Conservation (phyloP, 2,888 invertebrate species). For the Chesias legatella region DNA sequence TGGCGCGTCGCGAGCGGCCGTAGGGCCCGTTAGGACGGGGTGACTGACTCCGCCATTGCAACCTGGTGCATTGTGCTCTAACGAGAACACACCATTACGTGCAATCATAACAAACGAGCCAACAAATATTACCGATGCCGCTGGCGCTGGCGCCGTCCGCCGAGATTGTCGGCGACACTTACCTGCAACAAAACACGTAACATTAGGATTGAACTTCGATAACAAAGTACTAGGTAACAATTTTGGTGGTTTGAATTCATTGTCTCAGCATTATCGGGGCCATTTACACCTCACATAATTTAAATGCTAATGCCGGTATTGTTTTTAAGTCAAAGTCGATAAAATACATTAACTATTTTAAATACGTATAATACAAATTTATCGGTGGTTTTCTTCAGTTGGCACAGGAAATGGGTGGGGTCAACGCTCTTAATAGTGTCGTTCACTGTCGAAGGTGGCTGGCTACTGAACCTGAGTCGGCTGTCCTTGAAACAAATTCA, state of each 20-base stretch:
- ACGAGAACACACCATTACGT: slow-evolving; percentile 74
- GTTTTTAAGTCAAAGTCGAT: slow-evolving; percentile 64
- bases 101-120: slow-evolving; percentile 62
- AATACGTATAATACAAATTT: slow-evolving; percentile 52
- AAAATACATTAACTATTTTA: slow-evolving; percentile 52
- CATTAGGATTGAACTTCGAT: slow-evolving; percentile 6
- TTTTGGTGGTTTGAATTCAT: slow-evolving; percentile 28
- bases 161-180: slow-evolving; percentile 38
- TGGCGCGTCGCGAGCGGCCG: slow-evolving; percentile 56
- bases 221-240: slow-evolving; percentile 2
- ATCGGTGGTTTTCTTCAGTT: slow-evolving; percentile 54
- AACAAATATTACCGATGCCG: slow-evolving; percentile 55
- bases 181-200: slow-evolving; percentile 54
- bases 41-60: slow-evolving; percentile 76
- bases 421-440: slow-evolving; percentile 76
- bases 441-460: slow-evolving; percentile 71
- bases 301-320: slow-evolving; percentile 62
- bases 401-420: slow-evolving; percentile 68
- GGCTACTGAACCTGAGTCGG: slow-evolving; percentile 73
- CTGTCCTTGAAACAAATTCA: slow-evolving; percentile 74
- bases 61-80: slow-evolving; percentile 80
- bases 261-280: slow-evolving; percentile 37
- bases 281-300: slow-evolving; percentile 48
- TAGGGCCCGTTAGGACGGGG: slow-evolving; percentile 78
- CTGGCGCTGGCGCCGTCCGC: slow-evolving; percentile 17